A percentile compares a stretch with the other conserved stretches of the same genome.
phyloP scores from a whole-genome alignment of 1,140 invertebrate species.

The Nymphalis io region DNA sequence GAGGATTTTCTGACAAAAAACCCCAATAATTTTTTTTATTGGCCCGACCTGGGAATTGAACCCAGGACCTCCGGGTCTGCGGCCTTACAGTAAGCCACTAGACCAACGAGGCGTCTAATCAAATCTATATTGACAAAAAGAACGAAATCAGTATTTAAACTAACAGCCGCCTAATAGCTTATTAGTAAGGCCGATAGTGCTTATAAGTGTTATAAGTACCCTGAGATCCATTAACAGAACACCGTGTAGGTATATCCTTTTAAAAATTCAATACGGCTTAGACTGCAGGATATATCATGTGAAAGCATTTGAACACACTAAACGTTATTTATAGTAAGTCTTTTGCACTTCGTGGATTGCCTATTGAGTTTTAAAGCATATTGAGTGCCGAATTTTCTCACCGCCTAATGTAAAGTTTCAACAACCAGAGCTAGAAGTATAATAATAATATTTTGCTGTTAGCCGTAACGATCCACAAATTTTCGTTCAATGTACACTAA shows the following conservation, averaged over 20 bases:
- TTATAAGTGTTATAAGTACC: too few species aligned
- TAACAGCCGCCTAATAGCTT: too few species aligned
- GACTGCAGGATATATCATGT: conserved; percentile 66
- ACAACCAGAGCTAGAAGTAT: not conserved
- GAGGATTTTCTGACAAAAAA: too few species aligned
- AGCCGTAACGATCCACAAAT: conserved; percentile 1
- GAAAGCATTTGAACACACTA: conserved; percentile 76
- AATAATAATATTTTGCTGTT: conserved; percentile 2
- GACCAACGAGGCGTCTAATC: too few species aligned
- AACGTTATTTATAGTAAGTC: conserved; percentile 77
- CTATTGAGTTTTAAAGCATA: conserved; percentile 63
- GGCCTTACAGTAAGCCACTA: too few species aligned
- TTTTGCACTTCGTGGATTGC: conserved; percentile 66
- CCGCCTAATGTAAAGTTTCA: not conserved
- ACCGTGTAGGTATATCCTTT: conserved; percentile 21
- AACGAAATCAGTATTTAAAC: too few species aligned
- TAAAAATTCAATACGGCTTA: conserved; percentile 71
- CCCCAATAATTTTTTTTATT: too few species aligned
- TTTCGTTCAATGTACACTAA: conserved; percentile 6
- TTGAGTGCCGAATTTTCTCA: conserved; percentile 46
- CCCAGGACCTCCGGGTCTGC: too few species aligned
- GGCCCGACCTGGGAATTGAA: too few species aligned
- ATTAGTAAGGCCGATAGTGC: too few species aligned
- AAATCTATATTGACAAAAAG: too few species aligned
- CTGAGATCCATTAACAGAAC: too few species aligned